These are phyloP conservation scores for Cryptus armator DNA, from an alignment of 2,888 invertebrate genomes.

Conservation along the genomic window DNA sequence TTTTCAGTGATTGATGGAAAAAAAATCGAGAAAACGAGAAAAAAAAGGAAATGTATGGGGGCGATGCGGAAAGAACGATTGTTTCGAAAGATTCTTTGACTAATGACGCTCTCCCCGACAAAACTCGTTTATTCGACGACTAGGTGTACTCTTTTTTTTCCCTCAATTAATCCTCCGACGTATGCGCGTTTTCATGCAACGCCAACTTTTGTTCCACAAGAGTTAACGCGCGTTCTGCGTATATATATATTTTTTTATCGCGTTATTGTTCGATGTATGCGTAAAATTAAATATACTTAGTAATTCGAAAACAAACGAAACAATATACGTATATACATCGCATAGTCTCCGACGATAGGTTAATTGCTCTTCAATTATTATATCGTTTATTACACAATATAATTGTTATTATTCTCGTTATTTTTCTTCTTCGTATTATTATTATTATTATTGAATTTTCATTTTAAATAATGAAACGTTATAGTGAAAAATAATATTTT, in stretches of 20 bases:
- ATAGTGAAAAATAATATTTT: too few species aligned
- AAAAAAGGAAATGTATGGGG: background rate
- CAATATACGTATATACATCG: too few species aligned
- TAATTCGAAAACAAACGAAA: too few species aligned
- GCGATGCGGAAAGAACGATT: constrained; percentile 8
- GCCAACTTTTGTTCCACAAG: constrained; percentile 34
- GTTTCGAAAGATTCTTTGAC: constrained; percentile 47
- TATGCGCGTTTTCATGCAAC: constrained; percentile 14
- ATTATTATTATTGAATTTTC: too few species aligned
- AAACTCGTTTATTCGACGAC: constrained; percentile 27
- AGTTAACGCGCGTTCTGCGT: constrained; percentile 14
- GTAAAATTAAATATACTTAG: background rate
- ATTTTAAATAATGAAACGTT: too few species aligned
- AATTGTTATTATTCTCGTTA: too few species aligned
- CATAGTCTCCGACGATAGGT: too few species aligned
- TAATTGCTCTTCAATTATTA: too few species aligned
- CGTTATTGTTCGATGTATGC: background rate
- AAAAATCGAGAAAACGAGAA: background rate
- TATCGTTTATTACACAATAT: too few species aligned
- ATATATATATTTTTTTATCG: background rate
- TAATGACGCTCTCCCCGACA: constrained; percentile 34
- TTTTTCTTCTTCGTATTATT: too few species aligned
- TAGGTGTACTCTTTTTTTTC: constrained; percentile 11
- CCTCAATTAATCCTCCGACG: constrained; percentile 35
- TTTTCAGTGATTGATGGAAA: constrained; percentile 29